Evolutionary conservation across 1,140 invertebrate genomes (phyloP).

Genomic region (Ceratina calcarata): DNA sequence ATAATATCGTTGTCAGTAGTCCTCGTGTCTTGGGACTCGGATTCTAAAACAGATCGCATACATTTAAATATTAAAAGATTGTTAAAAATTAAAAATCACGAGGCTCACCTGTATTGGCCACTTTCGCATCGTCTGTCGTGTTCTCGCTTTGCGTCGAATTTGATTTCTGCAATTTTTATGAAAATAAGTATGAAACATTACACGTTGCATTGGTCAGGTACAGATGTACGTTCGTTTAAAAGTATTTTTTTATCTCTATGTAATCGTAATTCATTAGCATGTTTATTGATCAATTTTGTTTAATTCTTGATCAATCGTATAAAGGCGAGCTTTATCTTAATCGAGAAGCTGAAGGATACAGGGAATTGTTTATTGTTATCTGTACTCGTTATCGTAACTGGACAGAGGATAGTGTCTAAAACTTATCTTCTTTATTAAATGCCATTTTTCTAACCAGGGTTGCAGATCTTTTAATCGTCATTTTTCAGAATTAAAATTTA

Average conservation of each 20-base stretch:
- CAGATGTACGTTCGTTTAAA: background rate
- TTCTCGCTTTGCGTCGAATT: constrained; percentile 18
- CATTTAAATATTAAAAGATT: too few species aligned
- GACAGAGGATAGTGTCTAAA: background rate
- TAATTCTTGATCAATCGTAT: too few species aligned
- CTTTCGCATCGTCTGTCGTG: constrained; percentile 33
- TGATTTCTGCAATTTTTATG: constrained; percentile 18
- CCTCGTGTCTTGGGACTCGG: too few species aligned
- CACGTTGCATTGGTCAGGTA: too few species aligned
- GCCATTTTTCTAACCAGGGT: too few species aligned
- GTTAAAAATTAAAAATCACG: constrained; percentile 4
- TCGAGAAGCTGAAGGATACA: too few species aligned
- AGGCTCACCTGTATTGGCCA: constrained; percentile 32
- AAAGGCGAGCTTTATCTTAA: too few species aligned
- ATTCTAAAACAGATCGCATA: constrained; percentile 4
- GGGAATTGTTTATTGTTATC: background rate
- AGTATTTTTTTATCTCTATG: background rate
- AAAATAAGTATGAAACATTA: background rate
- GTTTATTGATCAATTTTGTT: too few species aligned
- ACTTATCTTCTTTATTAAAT: too few species aligned
- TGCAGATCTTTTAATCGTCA: background rate
- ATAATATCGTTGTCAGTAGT: too few species aligned
- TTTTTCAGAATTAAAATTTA: too few species aligned
- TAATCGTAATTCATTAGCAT: too few species aligned
- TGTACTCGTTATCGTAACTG: background rate